These are phyloP conservation scores for Stenodema calcarata DNA, from an alignment of 2,888 invertebrate genomes.

Conservation along the genomic window DNA sequence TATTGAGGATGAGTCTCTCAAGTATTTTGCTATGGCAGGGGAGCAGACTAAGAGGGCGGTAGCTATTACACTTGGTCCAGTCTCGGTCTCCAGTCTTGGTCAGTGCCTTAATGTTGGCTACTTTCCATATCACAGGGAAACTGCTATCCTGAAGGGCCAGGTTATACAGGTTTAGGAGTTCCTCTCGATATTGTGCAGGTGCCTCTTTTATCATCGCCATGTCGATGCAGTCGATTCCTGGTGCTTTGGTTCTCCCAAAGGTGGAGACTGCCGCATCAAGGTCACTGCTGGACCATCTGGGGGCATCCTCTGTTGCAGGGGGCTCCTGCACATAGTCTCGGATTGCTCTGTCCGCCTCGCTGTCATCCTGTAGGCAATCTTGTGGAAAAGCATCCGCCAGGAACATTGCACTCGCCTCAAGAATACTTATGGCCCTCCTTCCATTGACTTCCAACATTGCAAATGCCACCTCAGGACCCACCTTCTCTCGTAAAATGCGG, in stretches of 20 bases:
- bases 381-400: not conserved
- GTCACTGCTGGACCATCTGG: too few relatives aligned
- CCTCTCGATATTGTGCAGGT: not conserved
- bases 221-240: not conserved
- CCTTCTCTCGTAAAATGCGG: not conserved
- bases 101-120: too few relatives aligned
- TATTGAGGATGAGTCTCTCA: not conserved
- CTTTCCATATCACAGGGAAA: not conserved
- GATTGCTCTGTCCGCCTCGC: not conserved
- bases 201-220: slow-evolving; percentile 6
- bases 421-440: too few relatives aligned
- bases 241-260: not conserved
- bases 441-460: not conserved
- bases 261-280: too few relatives aligned
- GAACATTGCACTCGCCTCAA: too few relatives aligned
- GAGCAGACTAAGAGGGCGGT: not conserved
- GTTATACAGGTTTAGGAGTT: not conserved
- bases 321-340: too few relatives aligned
- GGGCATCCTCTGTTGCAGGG: too few relatives aligned
- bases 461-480: too few relatives aligned
- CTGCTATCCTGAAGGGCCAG: not conserved
- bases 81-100: not conserved
- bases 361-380: not conserved
- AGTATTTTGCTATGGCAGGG: not conserved
- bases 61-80: not conserved